Base-by-base conservation (phyloP, 2,797 vertebrate genomes). In the Ctenopoma multispine region DNA sequence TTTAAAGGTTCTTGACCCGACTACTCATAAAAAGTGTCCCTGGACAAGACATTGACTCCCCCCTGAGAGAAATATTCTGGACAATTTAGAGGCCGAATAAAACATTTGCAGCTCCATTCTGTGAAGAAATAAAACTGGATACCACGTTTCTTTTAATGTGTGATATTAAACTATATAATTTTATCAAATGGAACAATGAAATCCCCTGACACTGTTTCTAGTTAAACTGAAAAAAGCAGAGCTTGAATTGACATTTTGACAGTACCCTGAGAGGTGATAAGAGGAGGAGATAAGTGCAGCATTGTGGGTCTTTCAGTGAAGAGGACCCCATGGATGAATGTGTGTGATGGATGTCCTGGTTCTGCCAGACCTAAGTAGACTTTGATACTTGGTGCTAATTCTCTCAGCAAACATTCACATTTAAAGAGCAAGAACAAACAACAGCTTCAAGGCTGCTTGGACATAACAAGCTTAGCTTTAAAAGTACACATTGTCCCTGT, bases 331-430 rank as follows among this genome's bases (percentile, higher is more conserved):
- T 41, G 51, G 64, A 62, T 40, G 21, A 58, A 49, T 40, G 21
- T 59, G 44, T 31, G 53, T 78, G 75, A 84, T 91, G 77, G 89
- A 90, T 90, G 75, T 58, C 57, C 77, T 64, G 70, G 70, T 69
- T 75, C 64, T 77, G 71, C 40, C 63, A 72, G 63, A 51, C 62
- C 60, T 65, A 63, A 66, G 69, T 77, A 31, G 65, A 84, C 41
- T 87, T 94, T 77, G 78, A 76, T 82, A 65, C 69, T 82, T 75
- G 64, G 56, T 94, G 87, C 90, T 90, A 92, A 87, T 83, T 95
- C 77, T 92, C 77, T 89, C 92, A 89, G 90, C 89, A 93, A 85
- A 90, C 77, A 87, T 67, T 58, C 81, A 89, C 84, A 84, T 94
- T 92, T 82, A 55, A 36, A 47, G 27, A 4, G 17, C 38, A 43